Evolutionary conservation across 2,888 invertebrate genomes (phyloP).

Genomic region (Zygothrica quintamaculata): DNA sequence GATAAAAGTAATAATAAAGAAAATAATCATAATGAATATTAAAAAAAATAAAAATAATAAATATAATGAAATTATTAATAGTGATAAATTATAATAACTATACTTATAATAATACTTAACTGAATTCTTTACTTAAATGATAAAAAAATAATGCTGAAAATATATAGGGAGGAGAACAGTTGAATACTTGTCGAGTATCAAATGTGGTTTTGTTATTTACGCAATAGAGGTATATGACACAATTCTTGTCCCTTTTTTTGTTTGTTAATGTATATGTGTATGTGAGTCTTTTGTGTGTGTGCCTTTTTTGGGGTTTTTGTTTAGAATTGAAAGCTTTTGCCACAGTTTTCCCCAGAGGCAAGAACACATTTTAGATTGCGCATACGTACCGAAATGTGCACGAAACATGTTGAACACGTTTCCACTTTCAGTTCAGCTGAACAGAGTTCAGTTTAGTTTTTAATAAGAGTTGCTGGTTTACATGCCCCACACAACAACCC

Average conservation of each 20-base stretch:
- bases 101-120: too few relatives aligned
- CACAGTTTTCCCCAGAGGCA: conserved; percentile 32
- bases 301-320: conserved; percentile 15
- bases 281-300: conserved; percentile 1
- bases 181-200: conserved; percentile 11
- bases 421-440: conserved; percentile 6
- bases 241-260: conserved; percentile 28
- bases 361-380: conserved; percentile 47
- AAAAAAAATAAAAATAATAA: too few relatives aligned
- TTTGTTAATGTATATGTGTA: conserved; percentile 24
- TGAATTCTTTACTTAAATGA: too few relatives aligned
- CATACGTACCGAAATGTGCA: conserved; percentile 30
- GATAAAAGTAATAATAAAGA: too few relatives aligned
- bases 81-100: too few relatives aligned
- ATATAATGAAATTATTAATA: too few relatives aligned
- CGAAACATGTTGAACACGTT: neutral
- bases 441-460: conserved; percentile 23
- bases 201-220: conserved; percentile 67
- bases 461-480: conserved; percentile 51
- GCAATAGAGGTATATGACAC: conserved; percentile 60
- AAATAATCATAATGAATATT: too few relatives aligned
- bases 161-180: too few relatives aligned
- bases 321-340: conserved; percentile 28
- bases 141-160: too few relatives aligned
- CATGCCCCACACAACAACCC: conserved; percentile 28